Conservation (phyloP, 92 coral and sea anemone genomes). For the Bergia puertoricense region DNA sequence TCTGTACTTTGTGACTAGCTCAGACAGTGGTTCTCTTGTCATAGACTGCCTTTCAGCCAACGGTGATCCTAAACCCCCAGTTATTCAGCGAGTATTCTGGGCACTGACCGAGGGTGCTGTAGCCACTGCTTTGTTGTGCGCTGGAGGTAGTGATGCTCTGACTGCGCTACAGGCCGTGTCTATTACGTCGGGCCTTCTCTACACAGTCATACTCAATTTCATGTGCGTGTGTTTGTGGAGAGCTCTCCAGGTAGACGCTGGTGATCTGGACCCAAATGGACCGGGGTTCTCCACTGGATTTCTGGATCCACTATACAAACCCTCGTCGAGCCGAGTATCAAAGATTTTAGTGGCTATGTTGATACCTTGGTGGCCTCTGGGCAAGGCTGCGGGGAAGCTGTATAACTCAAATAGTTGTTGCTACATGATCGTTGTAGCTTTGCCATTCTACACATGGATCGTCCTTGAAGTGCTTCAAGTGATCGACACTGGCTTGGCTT, state of each 20-base stretch:
- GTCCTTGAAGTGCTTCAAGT: constrained; percentile 58
- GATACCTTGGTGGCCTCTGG: constrained; percentile 72
- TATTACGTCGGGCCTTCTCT: constrained; percentile 74
- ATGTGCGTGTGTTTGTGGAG: constrained; percentile 88
- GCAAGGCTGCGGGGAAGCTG: constrained; percentile 68
- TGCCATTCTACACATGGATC: constrained; percentile 68
- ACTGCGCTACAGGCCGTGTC: constrained; percentile 82
- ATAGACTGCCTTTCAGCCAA: constrained; percentile 65
- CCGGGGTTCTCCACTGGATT: constrained; percentile 70
- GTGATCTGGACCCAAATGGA: constrained; percentile 76
- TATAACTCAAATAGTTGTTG: constrained; percentile 44
- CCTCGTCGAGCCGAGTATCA: constrained; percentile 21
- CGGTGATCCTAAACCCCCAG: constrained; percentile 60
- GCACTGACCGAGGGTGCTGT: constrained; percentile 74
- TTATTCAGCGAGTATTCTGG: constrained; percentile 58
- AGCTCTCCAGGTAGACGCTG: constrained; percentile 74
- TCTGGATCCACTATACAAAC: constrained; percentile 49
- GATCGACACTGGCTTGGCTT: constrained; percentile 57
- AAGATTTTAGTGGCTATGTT: constrained; percentile 57
- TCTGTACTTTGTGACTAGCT: constrained; percentile 64
- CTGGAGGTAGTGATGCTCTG: constrained; percentile 76
- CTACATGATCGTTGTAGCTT: constrained; percentile 65
- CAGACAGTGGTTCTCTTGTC: constrained; percentile 66
- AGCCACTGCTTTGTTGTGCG: constrained; percentile 80
- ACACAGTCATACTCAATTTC: constrained; percentile 78